phyloP scores from a whole-genome alignment of 23 tunicate species.

The Corella eumyota region DNA sequence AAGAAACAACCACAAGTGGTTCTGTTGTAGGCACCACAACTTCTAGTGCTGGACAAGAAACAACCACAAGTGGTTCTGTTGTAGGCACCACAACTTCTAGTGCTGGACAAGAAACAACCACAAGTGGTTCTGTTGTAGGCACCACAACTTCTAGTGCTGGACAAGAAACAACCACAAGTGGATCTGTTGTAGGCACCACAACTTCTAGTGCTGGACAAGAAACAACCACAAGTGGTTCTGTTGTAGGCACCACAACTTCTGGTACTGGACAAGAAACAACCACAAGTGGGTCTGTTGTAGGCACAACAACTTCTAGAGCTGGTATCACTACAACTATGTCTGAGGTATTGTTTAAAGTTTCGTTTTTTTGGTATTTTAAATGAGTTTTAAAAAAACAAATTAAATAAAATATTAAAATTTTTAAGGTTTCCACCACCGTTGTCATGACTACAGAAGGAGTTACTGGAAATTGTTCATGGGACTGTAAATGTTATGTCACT shows the following conservation, averaged over 20 bases:
- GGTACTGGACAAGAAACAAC: slow-evolving; percentile 2
- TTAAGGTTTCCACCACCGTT: too few relatives aligned
- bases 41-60: background rate
- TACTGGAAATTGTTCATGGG: slow-evolving; percentile 50
- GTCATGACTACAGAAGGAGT: slow-evolving; percentile 4
- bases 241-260: slow-evolving; percentile 1
- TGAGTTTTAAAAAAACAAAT: too few relatives aligned
- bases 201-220: slow-evolving; percentile 10
- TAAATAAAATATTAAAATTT: too few relatives aligned
- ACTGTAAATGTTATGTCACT: slow-evolving; percentile 74
- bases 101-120: slow-evolving; percentile 5
- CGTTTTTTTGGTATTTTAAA: too few relatives aligned
- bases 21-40: slow-evolving; percentile 5
- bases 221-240: slow-evolving; percentile 6
- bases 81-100: background rate
- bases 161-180: slow-evolving; percentile 5
- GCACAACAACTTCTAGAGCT: background rate
- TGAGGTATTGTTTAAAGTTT: too few relatives aligned
- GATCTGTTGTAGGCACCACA: slow-evolving; percentile 10
- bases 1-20: slow-evolving; percentile 1
- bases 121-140: background rate
- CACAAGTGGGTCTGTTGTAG: slow-evolving; percentile 1
- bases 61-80: slow-evolving; percentile 1
- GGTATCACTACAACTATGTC: slow-evolving; percentile 5
- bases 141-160: slow-evolving; percentile 1